Percentiles rank a stretch among this genome's conserved stretches.
Conservation (phyloP, 2,888 invertebrate species). For the Notocelia uddmanniana region DNA sequence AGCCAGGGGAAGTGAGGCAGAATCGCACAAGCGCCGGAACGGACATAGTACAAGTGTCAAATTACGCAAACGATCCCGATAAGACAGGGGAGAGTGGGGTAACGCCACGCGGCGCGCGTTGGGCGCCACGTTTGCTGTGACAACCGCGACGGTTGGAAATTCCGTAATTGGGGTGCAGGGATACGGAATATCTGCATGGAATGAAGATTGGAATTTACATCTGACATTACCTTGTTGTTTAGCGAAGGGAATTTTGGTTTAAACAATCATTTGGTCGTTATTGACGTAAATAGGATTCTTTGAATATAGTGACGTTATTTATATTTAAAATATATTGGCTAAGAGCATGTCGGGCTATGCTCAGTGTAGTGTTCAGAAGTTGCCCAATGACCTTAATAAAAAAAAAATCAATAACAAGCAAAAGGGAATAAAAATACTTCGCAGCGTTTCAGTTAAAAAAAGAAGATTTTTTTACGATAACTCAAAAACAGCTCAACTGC, state of each 20-base stretch:
- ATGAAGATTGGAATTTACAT: not conserved
- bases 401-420: no score
- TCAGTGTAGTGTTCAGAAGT: no score
- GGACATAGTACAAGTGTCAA: slow-evolving; percentile 41
- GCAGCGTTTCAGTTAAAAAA: no score
- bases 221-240: not conserved
- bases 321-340: no score
- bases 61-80: slow-evolving; percentile 42
- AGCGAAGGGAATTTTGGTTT: not conserved
- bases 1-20: slow-evolving; percentile 27
- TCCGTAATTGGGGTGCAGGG: slow-evolving; percentile 13
- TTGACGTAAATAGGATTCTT: no score
- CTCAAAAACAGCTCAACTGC: no score
- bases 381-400: no score
- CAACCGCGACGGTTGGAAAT: slow-evolving; percentile 1
- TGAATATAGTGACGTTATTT: no score
- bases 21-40: slow-evolving; percentile 18
- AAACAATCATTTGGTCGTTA: not conserved
- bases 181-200: slow-evolving; percentile 13
- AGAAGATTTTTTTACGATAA: no score
- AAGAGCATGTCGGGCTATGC: no score
- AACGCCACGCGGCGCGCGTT: not conserved
- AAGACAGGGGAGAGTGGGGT: slow-evolving; percentile 16
- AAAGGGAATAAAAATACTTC: no score
- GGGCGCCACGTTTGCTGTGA: slow-evolving; percentile 10